Conservation (phyloP, 2,113 vertebrate genomes). For the Reinhardtius hippoglossoides region DNA sequence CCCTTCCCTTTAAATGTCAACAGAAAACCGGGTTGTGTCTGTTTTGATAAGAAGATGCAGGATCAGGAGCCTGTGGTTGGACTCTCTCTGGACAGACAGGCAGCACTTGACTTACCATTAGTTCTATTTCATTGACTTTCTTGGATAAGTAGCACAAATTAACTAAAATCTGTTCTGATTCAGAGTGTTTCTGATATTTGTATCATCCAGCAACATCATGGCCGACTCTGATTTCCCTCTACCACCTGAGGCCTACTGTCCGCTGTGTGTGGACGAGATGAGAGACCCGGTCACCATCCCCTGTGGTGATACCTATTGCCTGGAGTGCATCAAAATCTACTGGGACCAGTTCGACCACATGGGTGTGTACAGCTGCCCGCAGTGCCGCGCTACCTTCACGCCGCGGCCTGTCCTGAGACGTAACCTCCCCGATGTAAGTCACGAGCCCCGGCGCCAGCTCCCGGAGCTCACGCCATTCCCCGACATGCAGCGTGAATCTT, state of each 20-base stretch:
- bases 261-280: constrained; percentile 71
- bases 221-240: constrained; percentile 72
- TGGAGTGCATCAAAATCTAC: constrained; percentile 84
- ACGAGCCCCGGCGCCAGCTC: constrained; percentile 51
- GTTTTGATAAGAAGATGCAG: constrained; percentile 11
- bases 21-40: constrained; percentile 4
- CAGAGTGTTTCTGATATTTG: background rate
- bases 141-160: background rate
- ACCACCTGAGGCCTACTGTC: constrained; percentile 73
- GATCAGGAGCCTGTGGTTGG: background rate
- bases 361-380: constrained; percentile 82
- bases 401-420: constrained; percentile 78
- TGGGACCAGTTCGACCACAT: constrained; percentile 86
- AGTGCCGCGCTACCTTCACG: constrained; percentile 81
- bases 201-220: constrained; percentile 59
- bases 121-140: background rate
- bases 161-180: background rate
- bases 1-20: constrained; percentile 51
- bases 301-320: constrained; percentile 83
- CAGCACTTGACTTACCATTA: background rate
- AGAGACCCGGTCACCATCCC: constrained; percentile 82
- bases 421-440: constrained; percentile 67
- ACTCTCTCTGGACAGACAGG: constrained; percentile 7
- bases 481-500: constrained; percentile 66
- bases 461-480: constrained; percentile 70